Evolutionary conservation across 37 sponge, comb jelly and placozoan genomes (phyloP), one percentile per base, ranked within the genome.

Genomic region (Corticium candelabrum): DNA sequence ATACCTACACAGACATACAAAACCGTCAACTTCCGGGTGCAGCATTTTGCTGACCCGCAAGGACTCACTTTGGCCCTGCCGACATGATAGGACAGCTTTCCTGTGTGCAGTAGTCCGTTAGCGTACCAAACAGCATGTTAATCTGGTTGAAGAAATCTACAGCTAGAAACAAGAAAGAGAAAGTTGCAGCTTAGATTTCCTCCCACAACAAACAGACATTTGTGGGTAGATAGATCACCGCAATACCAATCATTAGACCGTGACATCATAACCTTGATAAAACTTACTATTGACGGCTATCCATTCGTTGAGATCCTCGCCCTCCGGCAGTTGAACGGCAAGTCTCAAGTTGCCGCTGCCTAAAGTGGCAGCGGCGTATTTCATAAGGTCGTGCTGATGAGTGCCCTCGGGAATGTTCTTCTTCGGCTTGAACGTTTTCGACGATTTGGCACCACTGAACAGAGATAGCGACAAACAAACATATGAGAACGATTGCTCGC

Each of bases 71-170:
- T 0, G 99, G 95, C 37, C 99, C 99, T 27, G 99, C 99, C 33
- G 95, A 93, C 99, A 98, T 98, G 38, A 94, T 90, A 0, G 95
- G 92, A 77, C 99, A 98, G 40, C 82, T 80, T 76, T 94, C 92
- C 11, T 88, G 81, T 1, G 93, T 98, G 43, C 99, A 98, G 57
- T 86, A 89, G 36, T 94, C 99, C 1, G 96, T 94, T 34, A 98
- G 91, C 0, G 99, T 98, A 0, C 99, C 99, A 57, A 94, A 98
- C 74, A 98, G 80, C 99, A 98, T 98, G 82, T 98, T 94, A 73
- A 98, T 98, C 86, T 98, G 99, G 39, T 98, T 98, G 72, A 95
- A 98, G 85, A 98, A 98, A 81, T 98, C 99, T 29, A 98, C 96
- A 76, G 99, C 96, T 95, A 70, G 40, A 86, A 34, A 50, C 36